These are phyloP conservation scores for Zosterops pallidus DNA, from an alignment of 2,113 vertebrate genomes.

Conservation along the genomic window DNA sequence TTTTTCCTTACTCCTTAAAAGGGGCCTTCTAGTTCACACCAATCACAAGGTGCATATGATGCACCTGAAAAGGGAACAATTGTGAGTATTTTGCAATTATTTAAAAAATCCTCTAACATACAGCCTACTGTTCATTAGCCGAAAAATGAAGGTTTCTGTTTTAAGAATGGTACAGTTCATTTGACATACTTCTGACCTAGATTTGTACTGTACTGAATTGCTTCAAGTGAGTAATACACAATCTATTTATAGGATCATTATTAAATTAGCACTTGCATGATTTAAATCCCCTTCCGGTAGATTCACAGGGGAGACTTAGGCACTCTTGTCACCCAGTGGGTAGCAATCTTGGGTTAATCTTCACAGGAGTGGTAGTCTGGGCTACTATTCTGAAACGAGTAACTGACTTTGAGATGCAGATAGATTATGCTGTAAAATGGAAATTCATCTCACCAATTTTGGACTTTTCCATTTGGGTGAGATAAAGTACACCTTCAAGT, in stretches of 20 bases:
- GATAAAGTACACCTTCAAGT: neutral
- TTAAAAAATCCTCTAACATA: neutral
- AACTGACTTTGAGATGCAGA: neutral
- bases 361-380: neutral
- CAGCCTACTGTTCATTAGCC: neutral
- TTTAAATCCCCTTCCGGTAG: neutral
- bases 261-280: neutral
- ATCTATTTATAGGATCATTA: slow-evolving; percentile 23
- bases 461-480: neutral
- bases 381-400: neutral
- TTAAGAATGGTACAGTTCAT: neutral
- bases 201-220: neutral
- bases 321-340: neutral
- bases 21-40: neutral
- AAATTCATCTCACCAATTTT: neutral
- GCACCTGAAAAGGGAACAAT: neutral
- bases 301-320: neutral
- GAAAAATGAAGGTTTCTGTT: neutral
- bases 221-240: neutral
- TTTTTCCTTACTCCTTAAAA: neutral
- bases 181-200: slow-evolving; percentile 12
- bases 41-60: neutral
- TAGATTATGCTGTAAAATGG: neutral
- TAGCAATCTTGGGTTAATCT: neutral
- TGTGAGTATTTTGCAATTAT: neutral